A percentile compares a stretch with the other conserved stretches of the same genome.
Conservation (phyloP, 2,888 invertebrate genomes). For the Podabrus alpinus region DNA sequence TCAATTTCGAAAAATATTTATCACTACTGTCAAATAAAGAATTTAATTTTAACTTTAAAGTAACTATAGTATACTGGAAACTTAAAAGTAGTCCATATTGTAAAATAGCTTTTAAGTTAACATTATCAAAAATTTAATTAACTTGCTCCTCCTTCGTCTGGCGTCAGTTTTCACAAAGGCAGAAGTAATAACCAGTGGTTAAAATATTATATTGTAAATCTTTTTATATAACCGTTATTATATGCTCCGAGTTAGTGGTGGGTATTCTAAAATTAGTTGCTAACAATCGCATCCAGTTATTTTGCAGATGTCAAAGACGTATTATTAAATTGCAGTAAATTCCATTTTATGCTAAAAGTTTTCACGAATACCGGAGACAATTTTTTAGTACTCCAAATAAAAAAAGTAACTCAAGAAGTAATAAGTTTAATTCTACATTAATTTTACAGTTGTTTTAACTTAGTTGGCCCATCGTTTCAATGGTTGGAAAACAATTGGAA, state of each 20-base stretch:
- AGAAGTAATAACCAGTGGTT: conserved; percentile 19
- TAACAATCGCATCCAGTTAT: neutral
- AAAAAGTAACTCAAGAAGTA: neutral
- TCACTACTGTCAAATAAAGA: neutral
- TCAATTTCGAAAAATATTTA: neutral
- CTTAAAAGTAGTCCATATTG: conserved; percentile 38
- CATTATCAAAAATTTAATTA: conserved; percentile 14
- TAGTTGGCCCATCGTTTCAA: conserved; percentile 5
- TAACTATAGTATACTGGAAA: conserved; percentile 39
- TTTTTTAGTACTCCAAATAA: neutral
- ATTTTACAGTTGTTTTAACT: neutral
- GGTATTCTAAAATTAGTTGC: neutral
- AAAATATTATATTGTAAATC: conserved; percentile 43
- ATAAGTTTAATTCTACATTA: conserved; percentile 2
- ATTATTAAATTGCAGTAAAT: neutral
- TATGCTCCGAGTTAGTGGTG: conserved; percentile 1
- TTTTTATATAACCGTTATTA: conserved; percentile 40
- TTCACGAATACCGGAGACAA: neutral
- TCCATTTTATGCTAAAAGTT: neutral
- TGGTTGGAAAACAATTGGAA: conserved; percentile 23
- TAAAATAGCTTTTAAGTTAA: neutral
- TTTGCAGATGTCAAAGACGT: neutral
- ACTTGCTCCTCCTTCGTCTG: conserved; percentile 11
- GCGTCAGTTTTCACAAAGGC: conserved; percentile 24
- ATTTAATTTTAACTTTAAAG: neutral